A percentile compares a stretch with the other conserved stretches of the same genome.
These are phyloP conservation scores for Hartigia nigra DNA, from an alignment of 2,888 invertebrate species.

Conservation along the genomic window DNA sequence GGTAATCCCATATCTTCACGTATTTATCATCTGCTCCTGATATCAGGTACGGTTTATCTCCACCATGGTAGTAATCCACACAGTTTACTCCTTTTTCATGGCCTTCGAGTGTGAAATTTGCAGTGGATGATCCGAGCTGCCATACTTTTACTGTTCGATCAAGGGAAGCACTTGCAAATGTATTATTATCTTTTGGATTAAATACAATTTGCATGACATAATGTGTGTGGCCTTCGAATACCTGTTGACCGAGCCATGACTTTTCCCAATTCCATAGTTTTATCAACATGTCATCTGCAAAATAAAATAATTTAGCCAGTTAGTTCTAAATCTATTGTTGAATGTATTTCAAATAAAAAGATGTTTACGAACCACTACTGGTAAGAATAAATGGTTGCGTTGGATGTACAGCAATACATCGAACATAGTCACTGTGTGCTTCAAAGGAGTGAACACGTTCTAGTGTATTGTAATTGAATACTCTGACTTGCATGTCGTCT, in stretches of 20 bases:
- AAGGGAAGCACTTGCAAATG: constrained; percentile 98
- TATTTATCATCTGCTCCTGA: constrained; percentile 98
- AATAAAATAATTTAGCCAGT: background rate
- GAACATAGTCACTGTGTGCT: constrained; percentile 98
- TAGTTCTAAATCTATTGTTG: background rate
- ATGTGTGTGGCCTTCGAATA: constrained; percentile 99
- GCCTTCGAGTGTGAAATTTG: constrained; percentile 97
- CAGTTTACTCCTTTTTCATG: constrained; percentile 99
- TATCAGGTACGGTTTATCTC: constrained; percentile 98
- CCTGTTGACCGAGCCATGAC: constrained; percentile 97
- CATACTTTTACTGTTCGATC: constrained; percentile 98
- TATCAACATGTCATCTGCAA: constrained; percentile 94
- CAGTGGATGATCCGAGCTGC: constrained; percentile 97
- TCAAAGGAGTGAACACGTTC: constrained; percentile 96
- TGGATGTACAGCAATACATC: constrained; percentile 96
- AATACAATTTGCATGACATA: constrained; percentile 99
- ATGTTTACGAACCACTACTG: constrained; percentile 83
- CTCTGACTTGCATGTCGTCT: constrained; percentile 93
- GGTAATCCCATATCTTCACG: constrained; percentile 99
- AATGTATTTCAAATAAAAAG: constrained; percentile 5
- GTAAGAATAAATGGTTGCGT: constrained; percentile 97
- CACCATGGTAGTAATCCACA: constrained; percentile 98
- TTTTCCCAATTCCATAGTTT: constrained; percentile 99
- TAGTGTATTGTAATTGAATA: constrained; percentile 98
- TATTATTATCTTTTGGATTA: constrained; percentile 99